phyloP scores from a whole-genome alignment of 2,888 invertebrate genomes.

The Aspidiotus rigidus region DNA sequence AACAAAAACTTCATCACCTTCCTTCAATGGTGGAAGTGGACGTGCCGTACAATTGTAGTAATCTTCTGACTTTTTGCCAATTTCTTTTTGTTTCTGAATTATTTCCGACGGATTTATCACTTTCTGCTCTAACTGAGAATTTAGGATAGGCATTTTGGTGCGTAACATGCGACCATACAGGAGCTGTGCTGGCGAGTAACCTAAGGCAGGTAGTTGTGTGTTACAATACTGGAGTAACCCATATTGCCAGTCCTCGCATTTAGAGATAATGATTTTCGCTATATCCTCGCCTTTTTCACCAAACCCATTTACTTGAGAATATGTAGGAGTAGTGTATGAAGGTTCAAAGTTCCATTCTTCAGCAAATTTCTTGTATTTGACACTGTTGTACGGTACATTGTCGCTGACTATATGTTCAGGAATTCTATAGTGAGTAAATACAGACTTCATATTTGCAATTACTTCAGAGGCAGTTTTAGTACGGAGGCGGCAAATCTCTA shows the following conservation, averaged over 20 bases:
- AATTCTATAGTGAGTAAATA: too few relatives aligned
- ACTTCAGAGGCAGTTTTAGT: too few relatives aligned
- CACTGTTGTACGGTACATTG: too few relatives aligned
- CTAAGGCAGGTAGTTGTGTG: background rate
- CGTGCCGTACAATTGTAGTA: background rate
- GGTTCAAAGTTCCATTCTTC: too few relatives aligned
- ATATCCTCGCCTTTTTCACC: background rate
- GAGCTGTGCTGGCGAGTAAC: constrained; percentile 2
- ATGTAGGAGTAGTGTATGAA: too few relatives aligned
- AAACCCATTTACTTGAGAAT: background rate
- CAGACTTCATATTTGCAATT: too few relatives aligned
- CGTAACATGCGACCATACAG: background rate
- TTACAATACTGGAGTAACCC: background rate
- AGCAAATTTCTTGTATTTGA: too few relatives aligned
- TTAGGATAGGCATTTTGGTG: background rate
- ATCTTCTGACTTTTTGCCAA: background rate
- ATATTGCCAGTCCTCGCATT: background rate
- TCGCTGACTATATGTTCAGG: too few relatives aligned
- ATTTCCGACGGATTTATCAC: background rate
- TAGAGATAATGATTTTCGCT: background rate
- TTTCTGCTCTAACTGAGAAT: too few relatives aligned
- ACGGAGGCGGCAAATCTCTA: too few relatives aligned
- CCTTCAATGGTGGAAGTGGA: background rate
- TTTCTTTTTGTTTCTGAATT: constrained; percentile 1
- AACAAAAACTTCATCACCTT: background rate